These are phyloP conservation scores for Arothron firmamentum DNA, from an alignment of 2,113 vertebrate species.

Conservation along the genomic window DNA sequence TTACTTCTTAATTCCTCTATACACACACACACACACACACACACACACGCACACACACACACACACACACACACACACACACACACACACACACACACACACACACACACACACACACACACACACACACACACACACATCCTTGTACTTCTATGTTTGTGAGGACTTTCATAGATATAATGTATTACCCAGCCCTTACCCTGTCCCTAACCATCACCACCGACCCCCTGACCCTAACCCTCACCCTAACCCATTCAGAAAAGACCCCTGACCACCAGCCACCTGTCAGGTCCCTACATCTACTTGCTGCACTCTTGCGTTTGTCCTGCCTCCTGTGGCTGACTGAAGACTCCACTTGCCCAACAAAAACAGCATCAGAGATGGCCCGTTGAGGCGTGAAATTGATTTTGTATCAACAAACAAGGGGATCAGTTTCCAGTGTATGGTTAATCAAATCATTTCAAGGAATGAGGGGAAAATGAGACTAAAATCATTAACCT, in stretches of 20 bases:
- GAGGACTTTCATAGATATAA: too few species aligned
- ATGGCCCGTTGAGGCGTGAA: constrained; percentile 90
- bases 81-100: too few species aligned
- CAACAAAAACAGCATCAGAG: constrained; percentile 76
- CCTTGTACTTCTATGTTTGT: too few species aligned
- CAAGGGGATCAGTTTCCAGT: constrained; percentile 82
- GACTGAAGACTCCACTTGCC: constrained; percentile 63
- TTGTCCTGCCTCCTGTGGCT: constrained; percentile 55
- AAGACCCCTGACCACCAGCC: too few species aligned
- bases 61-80: too few species aligned
- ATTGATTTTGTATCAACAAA: constrained; percentile 99
- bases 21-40: constrained; percentile 29
- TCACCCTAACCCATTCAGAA: too few species aligned
- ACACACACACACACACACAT: too few species aligned
- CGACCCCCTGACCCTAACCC: too few species aligned
- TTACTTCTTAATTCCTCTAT: constrained; percentile 49
- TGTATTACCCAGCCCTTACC: constrained; percentile 24
- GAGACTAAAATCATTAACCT: constrained; percentile 92
- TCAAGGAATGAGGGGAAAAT: constrained; percentile 85
- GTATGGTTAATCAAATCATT: constrained; percentile 94
- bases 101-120: too few species aligned
- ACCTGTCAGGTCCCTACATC: constrained; percentile 31
- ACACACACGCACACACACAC: too few species aligned
- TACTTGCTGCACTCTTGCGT: constrained; percentile 47
- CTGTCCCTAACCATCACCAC: too few species aligned